A percentile compares a stretch with the other conserved stretches of the same genome.
Conservation (phyloP, 2,888 invertebrate genomes). For the Acanthococcus lagerstroemiae region DNA sequence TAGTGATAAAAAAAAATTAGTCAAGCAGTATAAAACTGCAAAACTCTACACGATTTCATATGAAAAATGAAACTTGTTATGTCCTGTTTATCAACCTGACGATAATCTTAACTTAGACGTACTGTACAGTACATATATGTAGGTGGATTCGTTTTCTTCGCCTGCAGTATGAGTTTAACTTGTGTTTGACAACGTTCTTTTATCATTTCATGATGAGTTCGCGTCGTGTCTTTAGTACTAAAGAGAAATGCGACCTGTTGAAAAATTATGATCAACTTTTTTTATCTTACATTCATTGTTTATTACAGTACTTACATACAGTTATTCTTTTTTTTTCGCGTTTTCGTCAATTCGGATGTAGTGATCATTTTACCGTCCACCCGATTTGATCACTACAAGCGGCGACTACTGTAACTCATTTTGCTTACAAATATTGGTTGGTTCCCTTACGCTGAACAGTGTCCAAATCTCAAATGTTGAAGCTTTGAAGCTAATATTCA, state of each 20-base stretch:
- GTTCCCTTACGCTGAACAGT: too few species aligned
- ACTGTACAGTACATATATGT: too few species aligned
- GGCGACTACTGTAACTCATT: neutral
- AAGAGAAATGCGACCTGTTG: neutral
- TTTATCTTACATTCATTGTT: too few species aligned
- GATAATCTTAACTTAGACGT: neutral
- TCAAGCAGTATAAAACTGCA: neutral
- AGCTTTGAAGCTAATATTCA: too few species aligned
- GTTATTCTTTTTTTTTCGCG: neutral
- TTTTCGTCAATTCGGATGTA: neutral
- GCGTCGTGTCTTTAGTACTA: neutral
- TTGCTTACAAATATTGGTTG: too few species aligned
- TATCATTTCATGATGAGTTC: neutral
- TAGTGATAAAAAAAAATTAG: neutral
- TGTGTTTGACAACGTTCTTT: neutral
- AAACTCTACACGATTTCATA: neutral
- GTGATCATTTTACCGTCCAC: neutral
- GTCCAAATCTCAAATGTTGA: too few species aligned
- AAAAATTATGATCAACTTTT: too few species aligned
- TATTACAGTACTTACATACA: too few species aligned
- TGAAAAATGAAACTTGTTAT: neutral
- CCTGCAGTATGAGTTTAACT: neutral
- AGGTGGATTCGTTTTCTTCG: neutral
- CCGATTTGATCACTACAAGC: neutral
- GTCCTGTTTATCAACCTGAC: neutral